Conservation (phyloP, 2,797 vertebrate genomes). For the Psittacula echo region DNA sequence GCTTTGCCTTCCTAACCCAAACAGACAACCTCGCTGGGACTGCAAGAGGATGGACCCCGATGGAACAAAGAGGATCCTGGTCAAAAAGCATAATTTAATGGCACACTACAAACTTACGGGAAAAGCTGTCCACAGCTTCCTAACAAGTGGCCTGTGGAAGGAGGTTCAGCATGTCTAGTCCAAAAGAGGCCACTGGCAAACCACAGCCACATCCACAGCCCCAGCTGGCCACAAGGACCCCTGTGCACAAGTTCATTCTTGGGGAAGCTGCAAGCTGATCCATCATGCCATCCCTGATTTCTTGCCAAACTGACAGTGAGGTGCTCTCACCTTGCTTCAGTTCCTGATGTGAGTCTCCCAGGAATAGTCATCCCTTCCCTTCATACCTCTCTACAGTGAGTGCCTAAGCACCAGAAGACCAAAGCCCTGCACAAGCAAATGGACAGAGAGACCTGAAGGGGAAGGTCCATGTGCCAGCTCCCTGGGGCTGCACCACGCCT, state of each 20-base stretch:
- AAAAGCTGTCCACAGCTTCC: neutral
- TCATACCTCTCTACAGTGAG: neutral
- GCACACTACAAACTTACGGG: rapidly evolving
- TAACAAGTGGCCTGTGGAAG: neutral
- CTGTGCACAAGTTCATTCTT: neutral
- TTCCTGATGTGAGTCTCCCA: rapidly evolving
- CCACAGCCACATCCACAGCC: neutral
- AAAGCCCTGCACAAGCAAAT: neutral
- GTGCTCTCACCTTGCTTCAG: neutral
- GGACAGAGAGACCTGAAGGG: neutral
- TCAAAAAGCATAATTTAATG: neutral
- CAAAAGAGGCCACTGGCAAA: neutral
- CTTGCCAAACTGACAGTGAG: neutral
- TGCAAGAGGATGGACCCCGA: neutral
- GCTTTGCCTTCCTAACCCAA: neutral
- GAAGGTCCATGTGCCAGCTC: neutral
- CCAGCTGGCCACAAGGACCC: neutral
- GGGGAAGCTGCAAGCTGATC: neutral
- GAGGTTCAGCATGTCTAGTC: neutral
- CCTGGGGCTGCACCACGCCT: neutral
- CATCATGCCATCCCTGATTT: neutral
- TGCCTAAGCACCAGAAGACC: neutral
- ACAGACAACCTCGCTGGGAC: neutral
- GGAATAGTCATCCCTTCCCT: neutral
- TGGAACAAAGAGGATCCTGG: neutral